These are phyloP conservation scores for Ephydatia muelleri DNA, from an alignment of 37 sponge, comb jelly and placozoan genomes.

Conservation along the genomic window DNA sequence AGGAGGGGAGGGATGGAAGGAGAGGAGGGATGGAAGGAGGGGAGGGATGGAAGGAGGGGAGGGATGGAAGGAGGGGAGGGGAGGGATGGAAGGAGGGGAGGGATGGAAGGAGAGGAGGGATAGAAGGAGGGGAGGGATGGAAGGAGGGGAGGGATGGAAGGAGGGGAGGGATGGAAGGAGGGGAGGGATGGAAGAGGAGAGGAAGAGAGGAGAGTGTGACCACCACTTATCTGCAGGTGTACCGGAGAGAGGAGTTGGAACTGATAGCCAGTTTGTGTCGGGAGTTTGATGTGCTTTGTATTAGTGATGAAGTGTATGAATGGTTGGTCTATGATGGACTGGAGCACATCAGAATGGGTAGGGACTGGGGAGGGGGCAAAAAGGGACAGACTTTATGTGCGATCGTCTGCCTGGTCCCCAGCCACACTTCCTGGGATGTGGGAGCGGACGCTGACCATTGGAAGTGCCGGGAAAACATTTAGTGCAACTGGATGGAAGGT, in stretches of 20 bases:
- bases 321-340: slow-evolving; percentile 85
- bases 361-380: background rate
- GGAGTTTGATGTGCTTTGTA: slow-evolving; percentile 84
- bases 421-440: slow-evolving; percentile 97
- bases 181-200: background rate
- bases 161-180: background rate
- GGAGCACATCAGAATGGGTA: slow-evolving; percentile 80
- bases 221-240: slow-evolving; percentile 40
- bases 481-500: slow-evolving; percentile 98
- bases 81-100: background rate
- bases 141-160: too few species aligned
- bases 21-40: background rate
- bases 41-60: background rate
- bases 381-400: too few species aligned
- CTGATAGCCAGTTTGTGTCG: slow-evolving; percentile 89
- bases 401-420: background rate
- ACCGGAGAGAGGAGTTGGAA: slow-evolving; percentile 79
- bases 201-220: background rate
- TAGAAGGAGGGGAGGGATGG: too few species aligned
- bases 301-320: slow-evolving; percentile 99
- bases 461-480: slow-evolving; percentile 98
- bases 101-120: background rate
- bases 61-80: background rate
- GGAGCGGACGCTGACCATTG: slow-evolving; percentile 95
- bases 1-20: background rate